phyloP scores from a whole-genome alignment of 23 tunicate species.

The Trididemnum miniatum region DNA sequence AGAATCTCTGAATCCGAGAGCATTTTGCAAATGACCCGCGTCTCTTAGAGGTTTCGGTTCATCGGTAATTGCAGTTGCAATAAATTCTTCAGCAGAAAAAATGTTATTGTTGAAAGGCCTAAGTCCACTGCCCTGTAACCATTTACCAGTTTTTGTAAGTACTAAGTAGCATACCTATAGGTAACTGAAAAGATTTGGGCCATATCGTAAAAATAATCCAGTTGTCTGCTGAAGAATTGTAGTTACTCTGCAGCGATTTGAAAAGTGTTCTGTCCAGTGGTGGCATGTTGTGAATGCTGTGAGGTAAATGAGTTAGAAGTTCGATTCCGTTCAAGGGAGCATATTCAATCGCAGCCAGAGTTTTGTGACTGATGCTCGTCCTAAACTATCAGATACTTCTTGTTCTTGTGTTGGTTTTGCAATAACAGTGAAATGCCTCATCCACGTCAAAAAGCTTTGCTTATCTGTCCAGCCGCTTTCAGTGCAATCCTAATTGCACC shows the following conservation, averaged over 20 bases:
- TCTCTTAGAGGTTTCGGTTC: neutral
- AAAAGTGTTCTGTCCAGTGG: constrained; percentile 12
- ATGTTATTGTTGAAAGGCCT: constrained; percentile 6
- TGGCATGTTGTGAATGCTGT: constrained; percentile 15
- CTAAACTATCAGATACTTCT: neutral
- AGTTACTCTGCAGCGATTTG: neutral
- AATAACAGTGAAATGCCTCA: constrained; percentile 12
- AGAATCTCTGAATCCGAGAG: neutral
- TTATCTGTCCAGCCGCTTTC: constrained; percentile 22
- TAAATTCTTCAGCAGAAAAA: constrained; percentile 7
- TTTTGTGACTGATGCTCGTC: constrained; percentile 23
- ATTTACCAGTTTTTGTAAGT: constrained; percentile 1
- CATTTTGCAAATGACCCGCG: neutral
- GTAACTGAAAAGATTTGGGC: constrained; percentile 15
- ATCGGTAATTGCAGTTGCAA: constrained; percentile 9
- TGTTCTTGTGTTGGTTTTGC: constrained; percentile 12
- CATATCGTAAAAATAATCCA: constrained; percentile 7
- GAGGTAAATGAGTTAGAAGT: neutral
- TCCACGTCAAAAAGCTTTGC: neutral
- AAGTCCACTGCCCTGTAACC: constrained; percentile 22
- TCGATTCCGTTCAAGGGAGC: constrained; percentile 1
- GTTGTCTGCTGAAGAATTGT: neutral
- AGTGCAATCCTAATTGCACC: constrained; percentile 17
- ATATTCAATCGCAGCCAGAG: constrained; percentile 2
- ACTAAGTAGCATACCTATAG: neutral